phyloP scores from a whole-genome alignment of 2,888 invertebrate species.

The Apamea monoglypha region DNA sequence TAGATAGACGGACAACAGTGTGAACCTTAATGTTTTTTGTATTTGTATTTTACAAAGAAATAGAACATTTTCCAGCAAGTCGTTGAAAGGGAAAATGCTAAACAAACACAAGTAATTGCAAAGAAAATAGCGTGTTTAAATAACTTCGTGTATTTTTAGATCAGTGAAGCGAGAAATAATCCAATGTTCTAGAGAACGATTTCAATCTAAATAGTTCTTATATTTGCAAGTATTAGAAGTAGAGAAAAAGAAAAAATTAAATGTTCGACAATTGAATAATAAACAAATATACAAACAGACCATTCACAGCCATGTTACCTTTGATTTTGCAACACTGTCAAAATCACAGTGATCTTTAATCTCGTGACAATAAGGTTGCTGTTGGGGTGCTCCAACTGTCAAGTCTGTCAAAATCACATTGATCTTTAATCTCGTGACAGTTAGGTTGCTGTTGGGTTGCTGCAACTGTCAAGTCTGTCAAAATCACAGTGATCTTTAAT shows the following conservation, averaged over 20 bases:
- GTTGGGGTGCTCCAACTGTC: too few species aligned
- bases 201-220: slow-evolving; percentile 33
- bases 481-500: too few species aligned
- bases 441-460: too few species aligned
- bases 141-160: slow-evolving; percentile 23
- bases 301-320: too few species aligned
- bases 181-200: not conserved
- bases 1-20: not conserved
- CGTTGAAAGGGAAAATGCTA: slow-evolving; percentile 31
- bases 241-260: not conserved
- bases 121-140: slow-evolving; percentile 25
- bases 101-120: slow-evolving; percentile 45
- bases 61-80: slow-evolving; percentile 1
- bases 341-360: too few species aligned
- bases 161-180: slow-evolving; percentile 38
- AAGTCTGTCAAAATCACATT: too few species aligned
- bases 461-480: too few species aligned
- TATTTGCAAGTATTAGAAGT: not conserved
- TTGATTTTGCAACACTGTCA: too few species aligned
- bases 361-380: too few species aligned
- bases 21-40: slow-evolving; percentile 9
- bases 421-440: too few species aligned
- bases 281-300: too few species aligned
- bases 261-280: too few species aligned
- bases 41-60: slow-evolving; percentile 24